phyloP scores from a whole-genome alignment of 2,797 vertebrate species.

The Kryptopterus vitreolus region DNA sequence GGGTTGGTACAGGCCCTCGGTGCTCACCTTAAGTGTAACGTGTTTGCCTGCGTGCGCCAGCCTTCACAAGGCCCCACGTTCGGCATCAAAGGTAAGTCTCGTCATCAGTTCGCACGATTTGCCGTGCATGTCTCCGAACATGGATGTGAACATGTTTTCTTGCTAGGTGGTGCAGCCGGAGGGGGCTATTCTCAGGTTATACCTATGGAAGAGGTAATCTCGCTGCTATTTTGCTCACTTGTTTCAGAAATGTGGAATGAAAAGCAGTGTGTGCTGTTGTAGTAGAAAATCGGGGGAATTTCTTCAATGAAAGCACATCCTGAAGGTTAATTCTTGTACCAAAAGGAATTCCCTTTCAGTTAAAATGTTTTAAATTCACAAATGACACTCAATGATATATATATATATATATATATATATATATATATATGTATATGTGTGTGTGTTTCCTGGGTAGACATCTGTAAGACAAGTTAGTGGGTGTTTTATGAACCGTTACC shows the following conservation, averaged over 20 bases:
- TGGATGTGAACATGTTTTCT: neutral
- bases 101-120: neutral
- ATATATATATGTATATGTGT: too few species aligned
- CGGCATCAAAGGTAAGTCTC: conserved; percentile 90
- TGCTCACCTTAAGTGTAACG: conserved; percentile 89
- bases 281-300: neutral
- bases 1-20: conserved; percentile 94
- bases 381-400: too few species aligned
- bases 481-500: neutral
- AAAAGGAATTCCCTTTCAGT: too few species aligned
- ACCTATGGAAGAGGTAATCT: conserved; percentile 97
- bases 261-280: neutral
- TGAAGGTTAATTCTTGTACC: neutral
- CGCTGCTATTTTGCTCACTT: neutral
- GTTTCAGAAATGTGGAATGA: conserved; percentile 1
- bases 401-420: too few species aligned
- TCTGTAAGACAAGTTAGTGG: neutral
- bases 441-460: too few species aligned
- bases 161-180: conserved; percentile 92
- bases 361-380: too few species aligned
- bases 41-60: conserved; percentile 94
- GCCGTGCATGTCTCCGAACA: neutral
- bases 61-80: conserved; percentile 98
- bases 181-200: conserved; percentile 97
- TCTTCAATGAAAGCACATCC: neutral